Conservation (phyloP, 2,113 vertebrate species). For the Gnathonemus longibarbis region DNA sequence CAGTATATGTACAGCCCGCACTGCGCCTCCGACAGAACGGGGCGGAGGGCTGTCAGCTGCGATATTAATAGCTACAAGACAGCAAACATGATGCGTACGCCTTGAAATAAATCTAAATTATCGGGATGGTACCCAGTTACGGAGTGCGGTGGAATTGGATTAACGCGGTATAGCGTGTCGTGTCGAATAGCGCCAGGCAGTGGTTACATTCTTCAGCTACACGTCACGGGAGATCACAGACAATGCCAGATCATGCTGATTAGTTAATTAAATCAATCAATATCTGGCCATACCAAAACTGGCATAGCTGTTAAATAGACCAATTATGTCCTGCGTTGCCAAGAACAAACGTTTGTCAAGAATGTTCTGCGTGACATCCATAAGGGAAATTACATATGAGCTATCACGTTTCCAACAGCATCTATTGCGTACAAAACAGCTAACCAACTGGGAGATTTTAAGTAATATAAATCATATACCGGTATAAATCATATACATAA, state of each 20-base stretch:
- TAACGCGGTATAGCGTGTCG: neutral
- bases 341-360: neutral
- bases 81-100: neutral
- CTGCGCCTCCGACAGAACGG: neutral
- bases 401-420: neutral
- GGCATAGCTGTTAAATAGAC: neutral
- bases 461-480: neutral
- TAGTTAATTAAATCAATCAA: neutral
- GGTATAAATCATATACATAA: neutral
- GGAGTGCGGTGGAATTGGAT: conserved; percentile 5
- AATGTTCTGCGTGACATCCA: neutral
- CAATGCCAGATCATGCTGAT: neutral
- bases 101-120: neutral
- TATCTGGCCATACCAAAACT: neutral
- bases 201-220: neutral
- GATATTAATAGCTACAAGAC: conserved; percentile 9
- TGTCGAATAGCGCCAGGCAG: neutral
- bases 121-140: conserved; percentile 3
- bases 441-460: neutral
- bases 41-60: neutral
- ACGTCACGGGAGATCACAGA: neutral
- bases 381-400: neutral
- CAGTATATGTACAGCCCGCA: neutral
- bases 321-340: neutral
- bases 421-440: neutral